Percentiles rank a stretch among this genome's conserved stretches.
Evolutionary conservation across 2,797 vertebrate genomes (phyloP).

Genomic region (Hydrophis major): DNA sequence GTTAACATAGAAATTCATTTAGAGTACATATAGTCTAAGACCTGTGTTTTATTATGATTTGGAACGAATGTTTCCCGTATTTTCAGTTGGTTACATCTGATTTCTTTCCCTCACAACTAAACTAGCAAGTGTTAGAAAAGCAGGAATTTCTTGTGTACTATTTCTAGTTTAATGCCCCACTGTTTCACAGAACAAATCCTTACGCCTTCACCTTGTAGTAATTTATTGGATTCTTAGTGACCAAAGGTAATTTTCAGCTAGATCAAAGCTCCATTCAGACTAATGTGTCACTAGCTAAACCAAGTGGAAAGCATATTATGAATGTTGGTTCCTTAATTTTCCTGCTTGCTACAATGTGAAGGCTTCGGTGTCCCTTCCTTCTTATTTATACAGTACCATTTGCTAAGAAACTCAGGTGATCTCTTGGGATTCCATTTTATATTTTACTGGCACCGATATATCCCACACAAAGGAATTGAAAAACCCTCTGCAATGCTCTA

Average conservation of each 20-base stretch:
- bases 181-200: constrained; percentile 10
- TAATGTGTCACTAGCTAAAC: constrained; percentile 14
- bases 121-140: background rate
- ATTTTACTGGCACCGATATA: background rate
- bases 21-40: background rate
- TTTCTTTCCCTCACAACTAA: background rate
- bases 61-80: background rate
- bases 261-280: background rate
- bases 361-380: background rate
- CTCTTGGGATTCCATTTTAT: background rate
- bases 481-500: background rate
- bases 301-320: background rate
- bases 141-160: constrained; percentile 4
- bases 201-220: background rate
- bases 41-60: background rate
- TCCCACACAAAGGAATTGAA: background rate
- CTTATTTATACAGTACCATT: background rate
- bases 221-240: accelerated
- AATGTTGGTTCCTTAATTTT: background rate
- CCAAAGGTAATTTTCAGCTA: background rate
- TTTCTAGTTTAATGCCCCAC: background rate
- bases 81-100: background rate
- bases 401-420: background rate
- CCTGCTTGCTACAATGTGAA: background rate
- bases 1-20: background rate